These are phyloP conservation scores for Agrotis ipsilon DNA, from an alignment of 2,888 invertebrate species.

Conservation along the genomic window DNA sequence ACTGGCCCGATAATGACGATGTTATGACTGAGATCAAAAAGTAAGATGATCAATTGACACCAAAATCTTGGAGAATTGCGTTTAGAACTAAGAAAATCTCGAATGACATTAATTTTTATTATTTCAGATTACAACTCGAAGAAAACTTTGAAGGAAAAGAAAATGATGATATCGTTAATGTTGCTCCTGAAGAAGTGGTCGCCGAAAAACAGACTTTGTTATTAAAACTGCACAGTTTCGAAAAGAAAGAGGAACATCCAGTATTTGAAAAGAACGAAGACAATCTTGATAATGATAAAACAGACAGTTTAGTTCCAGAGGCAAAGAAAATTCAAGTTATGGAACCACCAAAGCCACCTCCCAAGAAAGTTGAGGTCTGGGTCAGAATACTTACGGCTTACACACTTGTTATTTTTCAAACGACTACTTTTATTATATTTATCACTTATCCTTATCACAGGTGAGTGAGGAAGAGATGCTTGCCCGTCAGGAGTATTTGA, in stretches of 20 bases:
- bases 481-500: constrained; percentile 96
- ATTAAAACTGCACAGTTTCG: constrained; percentile 83
- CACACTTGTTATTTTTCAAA: neutral
- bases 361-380: constrained; percentile 82
- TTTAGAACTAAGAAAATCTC: neutral
- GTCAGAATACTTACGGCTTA: neutral
- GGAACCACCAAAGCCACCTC: constrained; percentile 72
- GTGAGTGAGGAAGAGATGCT: constrained; percentile 92
- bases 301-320: constrained; percentile 41
- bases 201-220: constrained; percentile 85
- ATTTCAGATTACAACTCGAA: constrained; percentile 80
- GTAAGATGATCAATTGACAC: constrained; percentile 74
- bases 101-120: neutral
- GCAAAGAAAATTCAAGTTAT: constrained; percentile 62
- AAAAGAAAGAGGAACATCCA: constrained; percentile 83
- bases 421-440: neutral
- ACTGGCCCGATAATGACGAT: constrained; percentile 89
- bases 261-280: constrained; percentile 82
- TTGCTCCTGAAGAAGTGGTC: constrained; percentile 83
- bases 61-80: neutral
- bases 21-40: constrained; percentile 92
- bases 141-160: constrained; percentile 76
- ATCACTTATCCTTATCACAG: constrained; percentile 61
- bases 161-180: constrained; percentile 69
- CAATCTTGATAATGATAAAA: constrained; percentile 43